phyloP scores from a whole-genome alignment of 92 coral and sea anemone species.

The Zoanthus sociatus region DNA sequence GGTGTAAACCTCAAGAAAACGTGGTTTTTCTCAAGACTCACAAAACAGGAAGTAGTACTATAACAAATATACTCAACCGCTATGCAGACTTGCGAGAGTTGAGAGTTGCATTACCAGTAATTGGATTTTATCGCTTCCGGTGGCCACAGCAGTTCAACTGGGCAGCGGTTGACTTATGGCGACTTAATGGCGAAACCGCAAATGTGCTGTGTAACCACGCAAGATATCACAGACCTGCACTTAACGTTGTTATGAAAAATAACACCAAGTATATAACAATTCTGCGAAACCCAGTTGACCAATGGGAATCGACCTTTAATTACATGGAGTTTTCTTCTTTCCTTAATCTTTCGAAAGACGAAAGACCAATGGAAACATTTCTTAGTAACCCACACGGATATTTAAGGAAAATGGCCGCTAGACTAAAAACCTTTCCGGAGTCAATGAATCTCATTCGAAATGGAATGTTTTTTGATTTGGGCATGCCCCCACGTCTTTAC shows the following conservation, averaged over 20 bases:
- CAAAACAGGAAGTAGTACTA: conserved; percentile 96
- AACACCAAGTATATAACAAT: conserved; percentile 88
- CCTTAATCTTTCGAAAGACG: conserved; percentile 60
- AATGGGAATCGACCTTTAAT: conserved; percentile 93
- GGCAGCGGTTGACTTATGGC: conserved; percentile 85
- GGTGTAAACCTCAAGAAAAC: conserved; percentile 81
- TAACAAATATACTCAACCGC: conserved; percentile 93
- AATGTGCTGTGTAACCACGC: conserved; percentile 94
- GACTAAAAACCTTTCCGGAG: conserved; percentile 67
- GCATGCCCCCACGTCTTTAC: conserved; percentile 69
- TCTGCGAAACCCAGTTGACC: conserved; percentile 86
- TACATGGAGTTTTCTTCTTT: conserved; percentile 82
- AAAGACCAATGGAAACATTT: conserved; percentile 79
- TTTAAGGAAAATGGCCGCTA: conserved; percentile 62
- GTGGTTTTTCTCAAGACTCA: conserved; percentile 95
- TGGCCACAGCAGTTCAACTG: conserved; percentile 96
- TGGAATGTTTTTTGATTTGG: conserved; percentile 95
- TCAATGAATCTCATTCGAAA: conserved; percentile 83
- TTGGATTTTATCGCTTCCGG: conserved; percentile 75
- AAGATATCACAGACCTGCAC: conserved; percentile 76
- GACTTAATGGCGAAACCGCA: conserved; percentile 86
- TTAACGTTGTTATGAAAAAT: conserved; percentile 86
- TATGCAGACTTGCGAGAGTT: conserved; percentile 93
- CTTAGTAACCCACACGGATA: conserved; percentile 70
- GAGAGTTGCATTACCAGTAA: conserved; percentile 79